Conservation (phyloP, 1,140 invertebrate genomes). For the Zaprionus nigranus region DNA sequence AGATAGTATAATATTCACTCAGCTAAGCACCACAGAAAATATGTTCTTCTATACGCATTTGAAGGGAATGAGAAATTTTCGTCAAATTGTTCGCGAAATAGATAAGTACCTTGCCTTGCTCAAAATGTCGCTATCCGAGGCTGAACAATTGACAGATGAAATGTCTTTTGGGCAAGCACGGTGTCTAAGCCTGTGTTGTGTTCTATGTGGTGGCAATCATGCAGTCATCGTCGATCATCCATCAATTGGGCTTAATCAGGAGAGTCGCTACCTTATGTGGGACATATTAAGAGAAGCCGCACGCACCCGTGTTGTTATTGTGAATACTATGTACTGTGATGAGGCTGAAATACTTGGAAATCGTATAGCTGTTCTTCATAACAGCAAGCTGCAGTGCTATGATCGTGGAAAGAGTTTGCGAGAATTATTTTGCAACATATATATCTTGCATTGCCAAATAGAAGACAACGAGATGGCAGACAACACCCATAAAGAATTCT, state of each 20-base stretch:
- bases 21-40: constrained; percentile 19
- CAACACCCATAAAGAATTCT: not conserved
- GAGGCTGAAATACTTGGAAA: constrained; percentile 24
- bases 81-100: constrained; percentile 24
- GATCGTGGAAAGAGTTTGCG: not conserved
- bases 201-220: constrained; percentile 26
- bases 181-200: constrained; percentile 28
- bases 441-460: constrained; percentile 4
- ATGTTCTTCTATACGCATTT: constrained; percentile 31
- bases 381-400: constrained; percentile 21
- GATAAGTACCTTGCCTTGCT: constrained; percentile 12
- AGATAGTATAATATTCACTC: constrained; percentile 15
- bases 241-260: not conserved
- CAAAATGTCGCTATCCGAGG: not conserved
- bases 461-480: not conserved
- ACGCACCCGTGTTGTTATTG: constrained; percentile 6
- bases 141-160: not conserved
- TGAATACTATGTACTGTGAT: constrained; percentile 15
- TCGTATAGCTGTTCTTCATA: constrained; percentile 30
- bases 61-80: constrained; percentile 27
- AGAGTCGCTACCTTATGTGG: constrained; percentile 22
- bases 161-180: constrained; percentile 11
- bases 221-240: constrained; percentile 27
- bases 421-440: constrained; percentile 2
- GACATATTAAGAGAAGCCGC: constrained; percentile 8